phyloP scores from a whole-genome alignment of 1,140 invertebrate species.

The Euschistus heros region DNA sequence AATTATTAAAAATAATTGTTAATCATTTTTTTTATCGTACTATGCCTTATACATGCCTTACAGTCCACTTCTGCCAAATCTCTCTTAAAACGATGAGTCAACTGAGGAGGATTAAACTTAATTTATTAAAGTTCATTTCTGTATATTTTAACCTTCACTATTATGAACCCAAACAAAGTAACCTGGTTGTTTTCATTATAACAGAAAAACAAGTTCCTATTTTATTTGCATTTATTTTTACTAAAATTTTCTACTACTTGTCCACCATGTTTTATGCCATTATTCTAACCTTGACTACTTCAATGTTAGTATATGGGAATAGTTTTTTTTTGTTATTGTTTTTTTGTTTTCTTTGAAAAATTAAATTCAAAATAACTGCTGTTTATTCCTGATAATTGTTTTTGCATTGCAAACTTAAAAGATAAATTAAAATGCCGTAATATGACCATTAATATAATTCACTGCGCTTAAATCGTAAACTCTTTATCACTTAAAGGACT shows the following conservation, averaged over 20 bases:
- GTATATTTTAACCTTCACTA: slow-evolving; percentile 14
- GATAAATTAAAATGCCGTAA: too few species aligned
- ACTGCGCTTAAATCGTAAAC: too few species aligned
- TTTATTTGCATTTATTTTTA: background rate
- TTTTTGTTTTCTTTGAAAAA: too few species aligned
- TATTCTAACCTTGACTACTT: slow-evolving; percentile 9
- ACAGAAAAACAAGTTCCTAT: background rate
- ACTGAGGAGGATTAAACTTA: background rate
- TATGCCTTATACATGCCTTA: background rate
- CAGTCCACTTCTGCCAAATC: background rate
- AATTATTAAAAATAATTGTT: background rate
- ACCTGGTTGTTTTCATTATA: background rate
- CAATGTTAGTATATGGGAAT: too few species aligned
- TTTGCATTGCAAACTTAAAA: too few species aligned
- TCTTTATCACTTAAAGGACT: too few species aligned
- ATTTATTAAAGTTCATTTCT: background rate
- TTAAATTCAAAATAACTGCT: too few species aligned
- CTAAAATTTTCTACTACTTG: background rate
- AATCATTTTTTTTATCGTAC: background rate
- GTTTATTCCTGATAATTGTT: too few species aligned
- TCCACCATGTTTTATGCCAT: slow-evolving; percentile 10
- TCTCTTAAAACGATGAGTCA: background rate
- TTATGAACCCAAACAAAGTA: slow-evolving; percentile 1
- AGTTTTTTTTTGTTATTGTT: too few species aligned
- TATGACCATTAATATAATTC: too few species aligned